A percentile compares a stretch with the other conserved stretches of the same genome.
Evolutionary conservation across 2,888 invertebrate species (phyloP).

Genomic region (Lithophane semibrunnea): DNA sequence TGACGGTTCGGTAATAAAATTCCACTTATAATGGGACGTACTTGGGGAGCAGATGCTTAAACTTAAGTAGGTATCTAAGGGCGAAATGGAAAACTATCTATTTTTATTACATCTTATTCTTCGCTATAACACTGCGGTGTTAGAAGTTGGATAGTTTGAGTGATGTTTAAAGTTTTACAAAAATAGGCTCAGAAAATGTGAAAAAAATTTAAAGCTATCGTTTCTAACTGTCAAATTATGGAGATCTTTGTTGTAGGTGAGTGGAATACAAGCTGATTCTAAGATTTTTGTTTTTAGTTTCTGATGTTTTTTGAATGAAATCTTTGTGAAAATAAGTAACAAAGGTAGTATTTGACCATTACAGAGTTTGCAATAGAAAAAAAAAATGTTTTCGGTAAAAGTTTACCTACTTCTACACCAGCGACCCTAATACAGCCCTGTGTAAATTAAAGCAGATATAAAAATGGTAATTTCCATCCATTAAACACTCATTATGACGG

Average conservation of each 20-base stretch:
- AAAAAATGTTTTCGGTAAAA: background rate
- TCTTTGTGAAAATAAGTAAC: background rate
- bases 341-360: background rate
- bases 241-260: background rate
- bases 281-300: background rate
- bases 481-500: constrained; percentile 36
- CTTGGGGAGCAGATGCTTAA: constrained; percentile 1
- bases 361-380: too few relatives aligned
- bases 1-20: constrained; percentile 56
- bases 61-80: background rate
- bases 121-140: constrained; percentile 6
- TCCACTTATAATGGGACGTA: constrained; percentile 48
- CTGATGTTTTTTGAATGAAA: background rate
- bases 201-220: background rate
- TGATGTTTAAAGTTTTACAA: background rate
- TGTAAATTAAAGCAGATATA: constrained; percentile 5
- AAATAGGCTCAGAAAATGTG: background rate
- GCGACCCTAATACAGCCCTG: constrained; percentile 16
- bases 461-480: constrained; percentile 43
- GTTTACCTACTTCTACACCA: background rate
- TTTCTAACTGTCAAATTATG: background rate
- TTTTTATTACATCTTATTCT: background rate
- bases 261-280: background rate
- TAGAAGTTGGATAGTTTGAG: background rate
- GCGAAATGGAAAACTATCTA: background rate